Base-by-base conservation (phyloP, 2,888 invertebrate genomes). In the Portevinia maculata region DNA sequence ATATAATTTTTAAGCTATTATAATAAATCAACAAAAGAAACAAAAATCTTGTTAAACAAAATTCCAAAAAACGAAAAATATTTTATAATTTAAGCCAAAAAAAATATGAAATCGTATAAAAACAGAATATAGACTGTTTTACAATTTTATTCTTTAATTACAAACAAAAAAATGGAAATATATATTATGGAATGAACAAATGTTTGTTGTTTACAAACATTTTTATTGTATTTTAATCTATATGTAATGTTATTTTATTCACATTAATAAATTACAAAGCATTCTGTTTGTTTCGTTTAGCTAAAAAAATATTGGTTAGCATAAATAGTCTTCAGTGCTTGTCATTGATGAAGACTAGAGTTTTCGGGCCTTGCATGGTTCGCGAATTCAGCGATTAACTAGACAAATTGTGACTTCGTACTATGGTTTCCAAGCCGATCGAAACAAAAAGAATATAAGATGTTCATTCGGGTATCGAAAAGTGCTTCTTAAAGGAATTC, bases 221-320 rank as follows among this genome's bases (percentile, higher is more conserved):
- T 83, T 78, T 78, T 78, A 83, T 78, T 83, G 83, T 78, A 83
- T 83, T 83, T 83, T 83, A 83, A 83, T 83, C 83, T 83, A 83
- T 83, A 83, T 83, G 76, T 83, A 83, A 83, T 83, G 83, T 83
- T 83, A 83, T 83, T 83, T 83, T 83, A 83, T 83, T 83, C 83
- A 78, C 83, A 78, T 83, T 78, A 83, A 83, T 83, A 83, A 78
- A 83, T 78, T 78, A 83, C 83, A 78, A 78, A 83, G 78, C 83
- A 83, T 83, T 70, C 71, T 60, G 64, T 39, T 30, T 39, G 28
- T 64, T 60, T 48, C 13, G 6, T 39, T 64, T 24, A 24, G 5
- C 24, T 34, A 9, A 34, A 34, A 34, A 34, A n/a, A n/a, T n/a
- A n/a, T n/a, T n/a, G n/a, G n/a, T n/a, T n/a, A n/a, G n/a, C n/a